Percentiles rank a stretch among this genome's conserved stretches.
Conservation (phyloP, 2,797 vertebrate species). For the Danio jaintianensis region DNA sequence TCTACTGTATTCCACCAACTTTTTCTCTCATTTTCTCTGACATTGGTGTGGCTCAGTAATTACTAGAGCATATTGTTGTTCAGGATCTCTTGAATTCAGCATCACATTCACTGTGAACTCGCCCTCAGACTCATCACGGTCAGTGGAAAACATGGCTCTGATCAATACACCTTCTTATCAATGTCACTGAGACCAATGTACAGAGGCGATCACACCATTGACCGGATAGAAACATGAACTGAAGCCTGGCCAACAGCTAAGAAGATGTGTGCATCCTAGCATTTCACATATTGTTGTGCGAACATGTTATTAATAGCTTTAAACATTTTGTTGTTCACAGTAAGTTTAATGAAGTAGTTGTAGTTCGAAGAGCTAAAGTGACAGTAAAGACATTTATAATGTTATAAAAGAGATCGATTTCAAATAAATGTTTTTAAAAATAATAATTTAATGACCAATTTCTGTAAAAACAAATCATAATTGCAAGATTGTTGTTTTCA, state of each 20-base stretch:
- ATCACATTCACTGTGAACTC: slow-evolving; percentile 30
- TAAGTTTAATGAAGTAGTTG: not conserved
- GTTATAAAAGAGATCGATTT: not conserved
- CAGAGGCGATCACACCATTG: not conserved
- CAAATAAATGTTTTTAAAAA: not conserved
- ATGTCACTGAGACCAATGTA: slow-evolving; percentile 1
- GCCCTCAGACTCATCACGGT: slow-evolving; percentile 12
- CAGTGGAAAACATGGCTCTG: slow-evolving; percentile 16
- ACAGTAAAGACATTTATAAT: not conserved
- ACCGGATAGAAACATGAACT: not conserved
- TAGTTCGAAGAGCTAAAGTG: not conserved
- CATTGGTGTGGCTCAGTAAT: slow-evolving; percentile 24
- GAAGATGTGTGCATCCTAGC: not conserved
- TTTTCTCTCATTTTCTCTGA: slow-evolving; percentile 14
- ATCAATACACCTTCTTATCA: slow-evolving; percentile 23
- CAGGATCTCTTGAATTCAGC: slow-evolving; percentile 26
- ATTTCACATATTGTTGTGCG: not conserved
- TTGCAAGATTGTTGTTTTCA: too few species aligned
- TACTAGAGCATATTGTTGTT: slow-evolving; percentile 36
- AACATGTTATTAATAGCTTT: not conserved
- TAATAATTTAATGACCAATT: too few species aligned
- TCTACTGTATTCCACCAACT: slow-evolving; percentile 61
- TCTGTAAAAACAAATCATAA: not conserved
- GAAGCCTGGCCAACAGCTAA: not conserved
- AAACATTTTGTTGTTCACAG: not conserved